A percentile compares a stretch with the other conserved stretches of the same genome.
These are phyloP conservation scores for Coelopa pilipes DNA, from an alignment of 2,888 invertebrate genomes.

Conservation along the genomic window DNA sequence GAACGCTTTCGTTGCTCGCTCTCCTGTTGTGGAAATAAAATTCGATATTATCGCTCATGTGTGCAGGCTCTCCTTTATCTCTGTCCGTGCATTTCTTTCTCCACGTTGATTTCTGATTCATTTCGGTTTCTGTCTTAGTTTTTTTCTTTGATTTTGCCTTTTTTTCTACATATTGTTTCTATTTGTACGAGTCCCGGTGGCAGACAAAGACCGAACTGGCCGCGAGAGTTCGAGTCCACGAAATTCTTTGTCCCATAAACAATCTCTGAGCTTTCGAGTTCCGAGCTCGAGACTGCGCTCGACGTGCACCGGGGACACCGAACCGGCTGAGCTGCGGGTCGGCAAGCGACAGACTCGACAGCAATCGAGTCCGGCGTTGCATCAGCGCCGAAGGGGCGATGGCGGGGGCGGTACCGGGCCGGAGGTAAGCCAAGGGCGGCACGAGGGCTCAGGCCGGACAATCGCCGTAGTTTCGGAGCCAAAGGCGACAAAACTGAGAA, in stretches of 20 bases:
- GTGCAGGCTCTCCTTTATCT: neutral
- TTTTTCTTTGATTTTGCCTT: neutral
- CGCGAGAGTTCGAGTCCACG: too few relatives aligned
- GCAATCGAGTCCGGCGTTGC: conserved; percentile 1
- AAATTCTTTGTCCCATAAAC: conserved; percentile 10
- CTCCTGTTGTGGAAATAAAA: conserved; percentile 3
- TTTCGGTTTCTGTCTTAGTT: neutral
- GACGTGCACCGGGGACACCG: neutral
- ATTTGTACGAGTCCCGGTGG: neutral
- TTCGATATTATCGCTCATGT: conserved; percentile 14
- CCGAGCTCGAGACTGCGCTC: neutral
- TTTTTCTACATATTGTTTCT: neutral
- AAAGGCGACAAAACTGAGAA: too few relatives aligned
- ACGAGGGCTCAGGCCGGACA: too few relatives aligned
- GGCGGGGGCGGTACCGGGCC: too few relatives aligned
- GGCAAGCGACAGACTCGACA: neutral
- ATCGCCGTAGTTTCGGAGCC: too few relatives aligned
- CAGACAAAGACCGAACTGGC: neutral
- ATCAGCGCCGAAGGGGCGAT: neutral
- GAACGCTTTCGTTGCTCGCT: neutral
- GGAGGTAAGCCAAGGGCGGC: too few relatives aligned
- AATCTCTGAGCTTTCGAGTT: conserved; percentile 14
- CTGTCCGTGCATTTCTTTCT: neutral
- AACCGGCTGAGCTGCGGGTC: neutral
- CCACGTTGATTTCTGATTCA: neutral